These are phyloP conservation scores for Microtus montanus DNA, from an alignment of 2,113 vertebrate genomes.

Conservation along the genomic window DNA sequence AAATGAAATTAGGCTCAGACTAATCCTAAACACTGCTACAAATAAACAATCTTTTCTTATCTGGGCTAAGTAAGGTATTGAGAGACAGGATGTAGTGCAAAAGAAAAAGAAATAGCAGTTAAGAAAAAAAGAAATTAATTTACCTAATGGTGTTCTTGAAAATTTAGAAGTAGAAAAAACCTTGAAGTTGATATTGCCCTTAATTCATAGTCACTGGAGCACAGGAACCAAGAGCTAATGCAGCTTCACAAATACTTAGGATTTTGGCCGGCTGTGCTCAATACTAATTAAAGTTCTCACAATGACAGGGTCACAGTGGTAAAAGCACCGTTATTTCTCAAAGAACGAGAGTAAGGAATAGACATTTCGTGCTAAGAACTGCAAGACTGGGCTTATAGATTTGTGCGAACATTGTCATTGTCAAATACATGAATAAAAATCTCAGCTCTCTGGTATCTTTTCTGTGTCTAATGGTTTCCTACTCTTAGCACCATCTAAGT, in stretches of 20 bases:
- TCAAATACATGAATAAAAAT: background rate
- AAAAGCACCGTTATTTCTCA: slow-evolving; percentile 52
- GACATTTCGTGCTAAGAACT: slow-evolving; percentile 21
- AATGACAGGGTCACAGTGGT: slow-evolving; percentile 46
- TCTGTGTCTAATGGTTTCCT: background rate
- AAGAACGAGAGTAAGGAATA: background rate
- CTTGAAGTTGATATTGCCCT: slow-evolving; percentile 77
- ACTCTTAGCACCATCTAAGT: background rate
- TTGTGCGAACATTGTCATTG: background rate
- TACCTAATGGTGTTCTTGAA: slow-evolving; percentile 74
- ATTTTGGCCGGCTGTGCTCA: slow-evolving; percentile 70
- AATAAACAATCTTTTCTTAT: background rate
- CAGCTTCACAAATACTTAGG: slow-evolving; percentile 59
- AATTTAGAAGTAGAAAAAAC: slow-evolving; percentile 76
- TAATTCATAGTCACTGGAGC: slow-evolving; percentile 78
- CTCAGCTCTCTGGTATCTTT: background rate
- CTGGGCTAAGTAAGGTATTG: slow-evolving; percentile 21
- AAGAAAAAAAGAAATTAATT: slow-evolving; percentile 75
- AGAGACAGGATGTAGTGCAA: slow-evolving; percentile 21
- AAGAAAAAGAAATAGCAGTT: slow-evolving; percentile 49
- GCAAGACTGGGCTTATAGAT: background rate
- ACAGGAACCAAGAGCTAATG: slow-evolving; percentile 73
- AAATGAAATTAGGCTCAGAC: slow-evolving; percentile 64
- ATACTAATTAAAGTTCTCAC: slow-evolving; percentile 81
- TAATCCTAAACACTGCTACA: slow-evolving; percentile 59